Evolutionary conservation across 2,113 vertebrate species (phyloP).

Genomic region (Crotalus helleri): DNA sequence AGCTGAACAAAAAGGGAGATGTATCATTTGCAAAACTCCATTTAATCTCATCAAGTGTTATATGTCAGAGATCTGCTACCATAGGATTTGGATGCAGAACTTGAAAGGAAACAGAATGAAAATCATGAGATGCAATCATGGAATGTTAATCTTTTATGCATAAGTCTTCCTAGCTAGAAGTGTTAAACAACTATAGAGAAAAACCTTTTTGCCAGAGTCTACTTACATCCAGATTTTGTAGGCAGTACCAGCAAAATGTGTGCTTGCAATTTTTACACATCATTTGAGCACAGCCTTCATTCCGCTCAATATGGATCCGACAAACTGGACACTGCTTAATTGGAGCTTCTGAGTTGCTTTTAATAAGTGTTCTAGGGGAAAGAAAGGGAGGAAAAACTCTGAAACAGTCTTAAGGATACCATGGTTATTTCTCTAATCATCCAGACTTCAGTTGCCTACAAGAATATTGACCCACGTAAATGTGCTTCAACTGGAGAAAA

Average conservation of each 20-base stretch:
- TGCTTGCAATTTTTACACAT: conserved; percentile 98
- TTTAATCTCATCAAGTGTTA: conserved; percentile 4
- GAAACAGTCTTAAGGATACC: neutral
- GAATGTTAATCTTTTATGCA: neutral
- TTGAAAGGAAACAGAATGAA: neutral
- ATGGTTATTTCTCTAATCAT: neutral
- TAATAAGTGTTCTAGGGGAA: conserved; percentile 66
- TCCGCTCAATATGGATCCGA: conserved; percentile 90
- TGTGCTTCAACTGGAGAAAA: neutral
- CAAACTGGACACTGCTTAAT: conserved; percentile 95
- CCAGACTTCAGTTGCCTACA: neutral
- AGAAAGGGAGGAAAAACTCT: conserved; percentile 8
- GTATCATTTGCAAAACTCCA: conserved; percentile 14
- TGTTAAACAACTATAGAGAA: neutral
- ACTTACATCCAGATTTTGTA: conserved; percentile 94
- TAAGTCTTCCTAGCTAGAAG: neutral
- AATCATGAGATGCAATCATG: neutral
- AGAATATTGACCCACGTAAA: neutral
- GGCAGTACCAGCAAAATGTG: conserved; percentile 98
- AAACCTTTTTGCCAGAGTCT: neutral
- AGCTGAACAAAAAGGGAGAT: conserved; percentile 39
- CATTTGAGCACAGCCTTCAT: conserved; percentile 98
- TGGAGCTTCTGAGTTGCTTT: conserved; percentile 70
- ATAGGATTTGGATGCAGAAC: neutral
- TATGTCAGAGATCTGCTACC: neutral